Evolutionary conservation across 2,797 vertebrate species (phyloP).

Genomic region (Loriculus beryllinus): DNA sequence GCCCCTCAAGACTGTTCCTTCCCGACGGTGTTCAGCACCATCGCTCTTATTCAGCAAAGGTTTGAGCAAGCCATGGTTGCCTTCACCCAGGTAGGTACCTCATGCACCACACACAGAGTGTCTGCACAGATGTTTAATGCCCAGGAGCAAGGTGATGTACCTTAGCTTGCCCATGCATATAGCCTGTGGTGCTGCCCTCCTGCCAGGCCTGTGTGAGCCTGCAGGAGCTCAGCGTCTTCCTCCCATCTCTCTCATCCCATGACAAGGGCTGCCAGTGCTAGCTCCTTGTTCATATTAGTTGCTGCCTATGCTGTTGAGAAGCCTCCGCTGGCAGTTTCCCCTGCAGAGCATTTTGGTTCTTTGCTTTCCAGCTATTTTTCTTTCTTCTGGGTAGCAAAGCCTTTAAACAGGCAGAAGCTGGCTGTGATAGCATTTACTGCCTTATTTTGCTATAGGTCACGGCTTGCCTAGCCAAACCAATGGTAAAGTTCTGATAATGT

Average conservation of each 20-base stretch:
- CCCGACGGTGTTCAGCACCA: constrained; percentile 76
- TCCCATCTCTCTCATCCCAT: neutral
- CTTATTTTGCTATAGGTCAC: neutral
- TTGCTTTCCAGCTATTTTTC: neutral
- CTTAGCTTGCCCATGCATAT: fast-evolving
- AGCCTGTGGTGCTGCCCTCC: fast-evolving
- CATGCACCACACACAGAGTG: fast-evolving
- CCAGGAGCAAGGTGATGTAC: neutral
- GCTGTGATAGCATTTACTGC: neutral
- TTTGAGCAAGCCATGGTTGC: constrained; percentile 74
- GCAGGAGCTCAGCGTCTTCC: neutral
- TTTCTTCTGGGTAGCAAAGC: neutral
- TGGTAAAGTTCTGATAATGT: neutral
- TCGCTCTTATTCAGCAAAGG: constrained; percentile 73
- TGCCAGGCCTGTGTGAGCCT: neutral
- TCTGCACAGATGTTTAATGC: neutral
- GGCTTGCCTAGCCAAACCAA: neutral
- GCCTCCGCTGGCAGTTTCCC: neutral
- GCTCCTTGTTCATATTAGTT: neutral
- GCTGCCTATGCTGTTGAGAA: neutral
- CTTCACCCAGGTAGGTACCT: constrained; percentile 71
- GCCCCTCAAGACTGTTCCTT: constrained; percentile 63
- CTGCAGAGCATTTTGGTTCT: neutral
- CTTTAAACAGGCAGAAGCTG: neutral
- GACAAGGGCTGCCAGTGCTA: neutral